phyloP scores from a whole-genome alignment of 1,140 invertebrate genomes.

The Leptinotarsa defecta region DNA sequence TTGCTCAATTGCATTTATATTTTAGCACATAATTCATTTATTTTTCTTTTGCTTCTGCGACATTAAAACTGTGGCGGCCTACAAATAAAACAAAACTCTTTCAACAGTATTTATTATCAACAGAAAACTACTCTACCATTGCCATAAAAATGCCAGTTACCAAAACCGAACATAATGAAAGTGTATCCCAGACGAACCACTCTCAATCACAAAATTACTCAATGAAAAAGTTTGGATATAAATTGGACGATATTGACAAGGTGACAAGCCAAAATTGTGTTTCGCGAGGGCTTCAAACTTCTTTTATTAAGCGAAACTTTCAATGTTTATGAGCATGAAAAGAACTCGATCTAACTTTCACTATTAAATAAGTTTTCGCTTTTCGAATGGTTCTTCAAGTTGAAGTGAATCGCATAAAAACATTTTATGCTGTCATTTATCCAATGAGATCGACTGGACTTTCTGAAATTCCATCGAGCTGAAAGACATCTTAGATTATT shows the following conservation, averaged over 20 bases:
- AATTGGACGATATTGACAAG: background rate
- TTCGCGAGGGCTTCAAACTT: background rate
- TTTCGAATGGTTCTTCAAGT: background rate
- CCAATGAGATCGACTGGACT: background rate
- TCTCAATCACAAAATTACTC: background rate
- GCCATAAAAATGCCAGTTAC: no score
- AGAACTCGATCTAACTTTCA: background rate
- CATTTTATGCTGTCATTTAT: background rate
- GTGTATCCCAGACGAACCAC: background rate
- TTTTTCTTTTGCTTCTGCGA: no score
- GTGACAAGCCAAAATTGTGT: background rate
- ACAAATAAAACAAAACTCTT: no score
- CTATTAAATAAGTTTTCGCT: background rate
- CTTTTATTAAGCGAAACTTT: constrained; percentile 1
- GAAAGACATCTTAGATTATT: no score
- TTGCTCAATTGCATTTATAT: no score
- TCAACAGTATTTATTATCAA: no score
- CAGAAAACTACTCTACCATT: no score
- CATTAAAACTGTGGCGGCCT: no score
- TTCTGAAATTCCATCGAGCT: no score
- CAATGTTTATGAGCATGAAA: constrained; percentile 1
- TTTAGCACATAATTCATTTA: no score
- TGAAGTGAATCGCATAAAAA: background rate
- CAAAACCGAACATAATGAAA: no score
- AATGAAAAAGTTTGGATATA: constrained; percentile 2